Evolutionary conservation across 1,140 invertebrate species (phyloP).

Genomic region (Drosophila cardini): DNA sequence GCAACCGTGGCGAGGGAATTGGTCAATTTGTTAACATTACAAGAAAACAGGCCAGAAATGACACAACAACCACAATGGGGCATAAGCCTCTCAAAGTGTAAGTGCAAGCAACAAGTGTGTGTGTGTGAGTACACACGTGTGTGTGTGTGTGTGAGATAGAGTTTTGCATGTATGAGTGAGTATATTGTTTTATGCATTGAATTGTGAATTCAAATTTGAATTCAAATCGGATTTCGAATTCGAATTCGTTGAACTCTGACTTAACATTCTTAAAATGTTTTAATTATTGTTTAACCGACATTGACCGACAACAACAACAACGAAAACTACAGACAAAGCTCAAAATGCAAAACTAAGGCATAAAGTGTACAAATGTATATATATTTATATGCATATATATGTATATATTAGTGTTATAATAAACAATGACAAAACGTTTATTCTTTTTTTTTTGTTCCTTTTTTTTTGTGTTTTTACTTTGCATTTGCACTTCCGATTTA

Average conservation of each 20-base stretch:
- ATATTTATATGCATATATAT: conserved; percentile 16
- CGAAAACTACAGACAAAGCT: conserved; percentile 21
- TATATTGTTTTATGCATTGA: conserved; percentile 22
- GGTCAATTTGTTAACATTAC: conserved; percentile 63
- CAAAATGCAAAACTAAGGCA: conserved; percentile 36
- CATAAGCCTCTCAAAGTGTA: conserved; percentile 79
- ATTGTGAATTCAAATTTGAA: conserved; percentile 43
- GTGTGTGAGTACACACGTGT: conserved; percentile 2
- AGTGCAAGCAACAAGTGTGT: conserved; percentile 52
- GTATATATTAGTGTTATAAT: conserved; percentile 42
- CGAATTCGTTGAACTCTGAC: conserved; percentile 63
- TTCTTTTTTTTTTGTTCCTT: conserved; percentile 17
- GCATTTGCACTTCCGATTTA: conserved; percentile 72
- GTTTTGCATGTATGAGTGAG: conserved; percentile 6
- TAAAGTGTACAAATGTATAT: conserved; percentile 23
- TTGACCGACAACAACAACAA: conserved; percentile 71
- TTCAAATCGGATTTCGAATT: conserved; percentile 43
- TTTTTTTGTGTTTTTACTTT: conserved; percentile 19
- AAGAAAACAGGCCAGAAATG: conserved; percentile 63
- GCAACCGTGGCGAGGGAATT: conserved; percentile 74
- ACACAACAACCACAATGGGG: conserved; percentile 83
- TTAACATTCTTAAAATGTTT: conserved; percentile 60
- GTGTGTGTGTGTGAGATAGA: conserved; percentile 63
- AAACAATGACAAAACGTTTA: conserved; percentile 74
- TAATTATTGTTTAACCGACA: conserved; percentile 74